Base-by-base conservation (phyloP, 2,797 vertebrate species). In the Rhincodon typus region DNA sequence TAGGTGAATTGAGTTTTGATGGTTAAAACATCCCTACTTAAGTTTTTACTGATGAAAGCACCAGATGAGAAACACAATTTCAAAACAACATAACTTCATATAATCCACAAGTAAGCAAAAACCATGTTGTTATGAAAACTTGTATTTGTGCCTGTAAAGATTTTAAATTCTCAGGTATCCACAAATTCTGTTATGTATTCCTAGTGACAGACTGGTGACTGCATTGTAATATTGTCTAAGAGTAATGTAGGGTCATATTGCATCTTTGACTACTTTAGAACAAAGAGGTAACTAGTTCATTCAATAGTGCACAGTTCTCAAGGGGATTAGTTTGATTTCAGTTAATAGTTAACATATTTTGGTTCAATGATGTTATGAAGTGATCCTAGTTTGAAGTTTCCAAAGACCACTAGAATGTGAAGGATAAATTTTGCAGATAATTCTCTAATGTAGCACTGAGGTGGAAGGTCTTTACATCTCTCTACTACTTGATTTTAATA, bases 251-350 rank as follows among this genome's bases (percentile, higher is more conserved):
- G 7, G 34, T 62, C 57, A 66, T 57, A 53, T 30, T n/a, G 62
- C 17, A 91, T 66, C 88, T 91, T 91, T 91, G 50, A 90, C 57
- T 53, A 90, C 53, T n/a, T 91, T 91, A 67, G 57, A n/a, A 91
- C 66, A 21, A 84, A 84, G 82, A 84, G 82, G 57, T 91, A 91
- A 91, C 57, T 66, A 91, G 53, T n/a, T 91, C 34, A 66, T 53
- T 90, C 34, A 62, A 62, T 17, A 66, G 17, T n/a, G 88, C 88
- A 66, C 15, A 21, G 82, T 46, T 38, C 53, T 57, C 57, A 62
- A 91, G 30, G 30, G 57, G 53, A 34, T 66, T 62, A 91, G 88
- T 91, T 91, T 66, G 34, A n/a, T 38, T 91, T 91, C 30, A n/a
- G 57, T 91, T 91, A 91, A 91, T 34, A n/a, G 66, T 66, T 91